Evolutionary conservation across 2,797 vertebrate genomes (phyloP).

Genomic region (Uromys caudimaculatus): DNA sequence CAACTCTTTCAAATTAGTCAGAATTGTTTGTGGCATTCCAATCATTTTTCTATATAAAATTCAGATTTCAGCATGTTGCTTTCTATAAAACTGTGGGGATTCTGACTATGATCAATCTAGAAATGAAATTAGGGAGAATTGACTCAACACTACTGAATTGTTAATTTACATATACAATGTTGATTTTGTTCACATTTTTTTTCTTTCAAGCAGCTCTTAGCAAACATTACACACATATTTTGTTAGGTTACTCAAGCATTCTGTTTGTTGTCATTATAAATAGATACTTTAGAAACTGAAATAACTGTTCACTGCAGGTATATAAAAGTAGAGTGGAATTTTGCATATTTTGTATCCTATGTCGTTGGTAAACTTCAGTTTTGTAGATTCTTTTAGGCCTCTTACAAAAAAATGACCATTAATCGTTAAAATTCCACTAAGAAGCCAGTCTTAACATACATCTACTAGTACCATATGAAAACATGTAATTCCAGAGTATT

Average conservation of each 20-base stretch:
- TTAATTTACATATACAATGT: background rate
- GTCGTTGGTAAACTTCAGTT: background rate
- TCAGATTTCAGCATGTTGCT: background rate
- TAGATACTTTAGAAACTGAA: background rate
- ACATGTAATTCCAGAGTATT: background rate
- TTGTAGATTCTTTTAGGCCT: background rate
- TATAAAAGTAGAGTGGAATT: background rate
- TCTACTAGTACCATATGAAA: background rate
- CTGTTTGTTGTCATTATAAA: slow-evolving; percentile 20
- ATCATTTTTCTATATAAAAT: background rate
- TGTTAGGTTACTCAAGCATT: slow-evolving; percentile 1
- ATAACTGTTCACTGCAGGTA: background rate
- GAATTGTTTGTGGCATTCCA: background rate
- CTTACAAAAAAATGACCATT: background rate
- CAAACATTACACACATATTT: background rate
- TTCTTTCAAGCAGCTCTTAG: slow-evolving; percentile 16
- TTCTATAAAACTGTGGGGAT: background rate
- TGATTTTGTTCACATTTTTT: slow-evolving; percentile 3
- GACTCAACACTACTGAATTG: background rate
- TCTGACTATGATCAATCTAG: slow-evolving; percentile 22
- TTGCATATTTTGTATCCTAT: background rate
- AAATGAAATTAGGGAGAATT: background rate
- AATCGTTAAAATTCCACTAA: background rate
- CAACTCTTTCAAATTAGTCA: background rate
- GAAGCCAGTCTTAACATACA: background rate